These are phyloP conservation scores for Micromesistius poutassou DNA, from an alignment of 2,797 vertebrate genomes.

Conservation along the genomic window DNA sequence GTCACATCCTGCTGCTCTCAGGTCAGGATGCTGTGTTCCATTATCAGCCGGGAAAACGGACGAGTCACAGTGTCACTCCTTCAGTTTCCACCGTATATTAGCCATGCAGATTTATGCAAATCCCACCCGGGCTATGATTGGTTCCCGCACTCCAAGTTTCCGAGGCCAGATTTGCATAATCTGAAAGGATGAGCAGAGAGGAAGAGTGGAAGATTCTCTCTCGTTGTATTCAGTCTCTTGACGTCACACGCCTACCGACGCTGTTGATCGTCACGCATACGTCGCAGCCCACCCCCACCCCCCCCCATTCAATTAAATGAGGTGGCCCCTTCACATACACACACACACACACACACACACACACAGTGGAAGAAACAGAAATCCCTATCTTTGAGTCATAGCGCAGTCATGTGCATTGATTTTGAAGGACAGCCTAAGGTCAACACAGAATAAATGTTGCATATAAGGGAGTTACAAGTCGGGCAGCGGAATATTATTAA, in stretches of 20 bases:
- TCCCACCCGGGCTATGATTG: conserved; percentile 52
- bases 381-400: background rate
- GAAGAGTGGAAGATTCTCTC: conserved; percentile 10
- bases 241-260: too few relatives aligned
- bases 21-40: conserved; percentile 53
- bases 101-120: conserved; percentile 68
- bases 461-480: background rate
- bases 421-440: conserved; percentile 47
- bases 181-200: conserved; percentile 32
- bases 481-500: too few relatives aligned
- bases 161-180: conserved; percentile 52
- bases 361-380: background rate
- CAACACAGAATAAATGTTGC: background rate
- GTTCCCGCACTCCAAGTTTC: conserved; percentile 37
- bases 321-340: background rate
- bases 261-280: conserved; percentile 40
- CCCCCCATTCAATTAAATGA: conserved; percentile 13
- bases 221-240: conserved; percentile 18
- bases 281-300: too few relatives aligned
- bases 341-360: conserved; percentile 13
- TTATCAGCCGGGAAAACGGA: conserved; percentile 41
- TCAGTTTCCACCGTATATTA: conserved; percentile 54
- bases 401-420: background rate
- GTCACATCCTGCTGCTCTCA: conserved; percentile 51
- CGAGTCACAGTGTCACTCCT: conserved; percentile 52